Percentiles rank a stretch among this genome's conserved stretches.
Evolutionary conservation across 2,888 invertebrate species (phyloP).

Genomic region (Phortica magna): DNA sequence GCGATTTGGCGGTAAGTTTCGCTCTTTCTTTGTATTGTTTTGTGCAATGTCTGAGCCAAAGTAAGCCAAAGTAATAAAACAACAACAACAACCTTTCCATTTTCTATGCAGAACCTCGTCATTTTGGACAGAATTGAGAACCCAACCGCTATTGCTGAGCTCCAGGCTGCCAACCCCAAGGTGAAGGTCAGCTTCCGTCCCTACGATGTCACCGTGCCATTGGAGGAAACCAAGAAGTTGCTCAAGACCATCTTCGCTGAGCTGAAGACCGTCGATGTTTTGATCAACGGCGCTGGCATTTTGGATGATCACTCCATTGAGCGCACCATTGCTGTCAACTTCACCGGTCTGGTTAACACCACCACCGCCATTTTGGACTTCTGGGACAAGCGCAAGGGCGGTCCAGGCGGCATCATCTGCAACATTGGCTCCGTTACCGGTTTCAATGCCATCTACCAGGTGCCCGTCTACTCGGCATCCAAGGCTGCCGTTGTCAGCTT

Average conservation of each 20-base stretch:
- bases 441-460: slow-evolving; percentile 61
- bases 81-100: no score
- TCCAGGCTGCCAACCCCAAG: slow-evolving; percentile 58
- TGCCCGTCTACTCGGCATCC: slow-evolving; percentile 76
- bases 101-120: slow-evolving; percentile 73
- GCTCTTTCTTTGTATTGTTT: no score
- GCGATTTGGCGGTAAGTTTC: slow-evolving; percentile 52
- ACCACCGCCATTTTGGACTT: slow-evolving; percentile 72
- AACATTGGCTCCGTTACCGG: slow-evolving; percentile 76
- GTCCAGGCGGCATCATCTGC: slow-evolving; percentile 76
- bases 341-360: slow-evolving; percentile 67
- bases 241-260: slow-evolving; percentile 61
- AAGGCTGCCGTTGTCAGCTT: slow-evolving; percentile 77
- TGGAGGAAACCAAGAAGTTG: slow-evolving; percentile 60
- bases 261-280: slow-evolving; percentile 64
- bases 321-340: slow-evolving; percentile 63
- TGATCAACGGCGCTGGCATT: slow-evolving; percentile 70
- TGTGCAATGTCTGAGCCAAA: no score
- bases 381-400: slow-evolving; percentile 77
- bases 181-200: slow-evolving; percentile 59
- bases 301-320: slow-evolving; percentile 67
- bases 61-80: no score
- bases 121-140: slow-evolving; percentile 65
- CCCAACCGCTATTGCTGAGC: slow-evolving; percentile 56
- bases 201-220: slow-evolving; percentile 63